A percentile compares a stretch with the other conserved stretches of the same genome.
Conservation (phyloP, 2,797 vertebrate genomes). For the Oreortyx pictus region DNA sequence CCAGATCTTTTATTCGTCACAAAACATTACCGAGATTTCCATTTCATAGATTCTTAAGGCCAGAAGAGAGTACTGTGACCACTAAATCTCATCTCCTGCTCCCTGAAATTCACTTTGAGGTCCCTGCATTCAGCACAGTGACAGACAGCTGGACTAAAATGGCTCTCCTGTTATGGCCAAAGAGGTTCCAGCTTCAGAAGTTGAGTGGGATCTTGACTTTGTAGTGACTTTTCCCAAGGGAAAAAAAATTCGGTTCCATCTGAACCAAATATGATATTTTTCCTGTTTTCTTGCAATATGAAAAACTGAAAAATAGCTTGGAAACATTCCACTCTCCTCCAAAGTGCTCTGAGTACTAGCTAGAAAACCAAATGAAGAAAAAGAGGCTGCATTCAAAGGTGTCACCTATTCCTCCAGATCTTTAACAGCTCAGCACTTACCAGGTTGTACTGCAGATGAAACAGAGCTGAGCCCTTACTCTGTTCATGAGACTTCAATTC, state of each 20-base stretch:
- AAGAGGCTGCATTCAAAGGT: background rate
- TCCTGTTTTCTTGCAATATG: conserved; percentile 56
- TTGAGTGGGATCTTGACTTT: conserved; percentile 5
- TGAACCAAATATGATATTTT: conserved; percentile 55
- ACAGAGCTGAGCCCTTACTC: background rate
- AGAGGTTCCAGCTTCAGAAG: conserved; percentile 53
- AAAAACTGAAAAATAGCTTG: conserved; percentile 64
- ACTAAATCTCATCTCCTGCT: background rate
- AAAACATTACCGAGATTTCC: conserved; percentile 38
- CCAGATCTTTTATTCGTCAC: conserved; percentile 32
- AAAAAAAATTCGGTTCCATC: conserved; percentile 66
- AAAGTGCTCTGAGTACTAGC: background rate
- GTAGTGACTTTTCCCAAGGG: conserved; percentile 63
- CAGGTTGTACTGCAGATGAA: background rate
- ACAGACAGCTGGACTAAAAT: conserved; percentile 35
- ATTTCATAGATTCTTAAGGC: conserved; percentile 52
- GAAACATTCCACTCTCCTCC: conserved; percentile 32
- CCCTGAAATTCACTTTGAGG: conserved; percentile 15
- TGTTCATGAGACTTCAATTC: background rate
- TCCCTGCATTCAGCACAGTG: conserved; percentile 50
- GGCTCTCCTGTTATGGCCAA: conserved; percentile 20
- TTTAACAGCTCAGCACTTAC: background rate
- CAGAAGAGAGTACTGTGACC: conserved; percentile 59
- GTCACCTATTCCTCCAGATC: background rate
- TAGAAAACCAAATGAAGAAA: conserved; percentile 3